Base-by-base conservation (phyloP, 2,113 vertebrate genomes). In the Saimiri boliviensis region DNA sequence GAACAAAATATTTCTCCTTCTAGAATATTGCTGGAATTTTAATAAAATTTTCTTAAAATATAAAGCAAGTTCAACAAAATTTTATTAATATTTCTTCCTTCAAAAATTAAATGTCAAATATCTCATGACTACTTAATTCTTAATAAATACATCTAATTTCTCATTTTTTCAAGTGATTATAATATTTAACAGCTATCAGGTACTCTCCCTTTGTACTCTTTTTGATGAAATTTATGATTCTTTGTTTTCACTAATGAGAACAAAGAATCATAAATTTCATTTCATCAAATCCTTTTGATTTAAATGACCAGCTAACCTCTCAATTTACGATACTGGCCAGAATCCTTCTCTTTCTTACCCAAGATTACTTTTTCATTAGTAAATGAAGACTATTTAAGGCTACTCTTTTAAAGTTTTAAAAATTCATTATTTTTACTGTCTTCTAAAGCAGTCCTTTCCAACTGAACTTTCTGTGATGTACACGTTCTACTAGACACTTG, bases 41-140 rank as follows among this genome's bases (percentile, higher is more conserved):
- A 89, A 86, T 56, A 25, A 94, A 82, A 85, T 56, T 37, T 54
- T 45, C 56, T 80, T 82, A 97, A 91, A 93, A 71, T 84, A 81
- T 66, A 94, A 54, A 80, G 30, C 1, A 94, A 71, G 47, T 45
- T 93, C 30, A 91, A 68, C 3, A 83, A 94, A 84, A 73, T 86
- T 79, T 71, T 73, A 58, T 76, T 76, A 96, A 35, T 82, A 66
- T 79, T 81, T 74, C 47, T 76, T 95, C 23, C 80, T 93, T 96
- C 93, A 97, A 92, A 95, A 85, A 87, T 66, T 74, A 85, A 90
- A 82, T 54, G n/a, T 88, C 27, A 86, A 89, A 60, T 74, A 80
- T 21, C 35, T 56, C 35, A 86, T 49, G 11, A 66, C 9, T 80
- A 86, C 13, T 56, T n/a, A 73, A 60, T 73, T 95, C 42, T 92